Percentiles rank a stretch among this genome's conserved stretches.
Evolutionary conservation across 2,797 vertebrate species (phyloP).

Genomic region (Artibeus lituratus): DNA sequence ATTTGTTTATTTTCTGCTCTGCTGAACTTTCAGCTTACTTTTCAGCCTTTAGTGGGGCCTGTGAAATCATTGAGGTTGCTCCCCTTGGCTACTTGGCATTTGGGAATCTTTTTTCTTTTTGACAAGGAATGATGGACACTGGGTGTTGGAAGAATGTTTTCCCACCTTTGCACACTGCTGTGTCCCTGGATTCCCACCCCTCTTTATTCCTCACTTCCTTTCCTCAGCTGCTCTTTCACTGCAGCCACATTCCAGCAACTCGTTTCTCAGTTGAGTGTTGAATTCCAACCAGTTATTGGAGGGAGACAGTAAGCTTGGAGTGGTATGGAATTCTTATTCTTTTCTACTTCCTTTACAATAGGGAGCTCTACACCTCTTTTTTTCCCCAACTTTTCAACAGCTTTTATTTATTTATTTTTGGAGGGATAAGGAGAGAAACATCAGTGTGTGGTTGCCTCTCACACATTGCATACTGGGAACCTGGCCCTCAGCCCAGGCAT

Average conservation of each 20-base stretch:
- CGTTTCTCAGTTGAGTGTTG: not conserved
- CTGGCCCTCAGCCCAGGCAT: too few species aligned
- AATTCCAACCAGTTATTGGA: not conserved
- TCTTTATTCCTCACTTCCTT: not conserved
- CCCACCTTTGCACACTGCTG: not conserved
- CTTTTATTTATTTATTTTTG: too few species aligned
- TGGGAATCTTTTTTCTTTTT: constrained; percentile 3
- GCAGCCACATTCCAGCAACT: not conserved
- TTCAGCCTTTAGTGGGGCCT: not conserved
- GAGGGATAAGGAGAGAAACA: too few species aligned
- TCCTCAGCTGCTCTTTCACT: not conserved
- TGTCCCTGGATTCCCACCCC: not conserved
- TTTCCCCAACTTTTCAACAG: too few species aligned
- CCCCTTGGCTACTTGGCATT: not conserved
- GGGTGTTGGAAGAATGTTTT: not conserved
- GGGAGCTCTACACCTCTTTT: not conserved
- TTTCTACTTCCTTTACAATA: not conserved
- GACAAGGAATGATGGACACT: not conserved
- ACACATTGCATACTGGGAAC: too few species aligned
- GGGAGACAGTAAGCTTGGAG: constrained; percentile 24
- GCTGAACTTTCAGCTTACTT: not conserved
- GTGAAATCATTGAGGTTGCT: not conserved
- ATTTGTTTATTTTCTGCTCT: constrained; percentile 1
- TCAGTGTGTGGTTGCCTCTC: too few species aligned
- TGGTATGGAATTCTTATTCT: constrained; percentile 20